These are phyloP conservation scores for Paramisgurnus dabryanus DNA, from an alignment of 2,113 vertebrate genomes.

Conservation along the genomic window DNA sequence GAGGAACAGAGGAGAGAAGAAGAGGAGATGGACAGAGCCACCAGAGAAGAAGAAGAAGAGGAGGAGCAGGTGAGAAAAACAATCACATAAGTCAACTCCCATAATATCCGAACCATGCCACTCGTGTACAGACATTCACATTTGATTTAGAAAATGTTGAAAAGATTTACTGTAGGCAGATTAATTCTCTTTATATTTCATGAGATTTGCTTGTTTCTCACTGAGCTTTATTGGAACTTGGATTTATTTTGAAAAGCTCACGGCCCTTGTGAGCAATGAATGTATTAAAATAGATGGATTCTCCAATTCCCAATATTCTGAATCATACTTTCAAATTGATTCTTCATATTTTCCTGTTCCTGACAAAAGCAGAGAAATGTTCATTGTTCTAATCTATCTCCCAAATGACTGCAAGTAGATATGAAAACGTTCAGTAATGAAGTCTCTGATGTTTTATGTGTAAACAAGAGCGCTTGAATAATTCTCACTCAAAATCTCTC, in stretches of 20 bases:
- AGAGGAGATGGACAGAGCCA: conserved; percentile 81
- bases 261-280: background rate
- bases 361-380: background rate
- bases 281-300: background rate
- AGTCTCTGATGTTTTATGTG: background rate
- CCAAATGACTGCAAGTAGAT: background rate
- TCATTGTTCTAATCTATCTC: background rate
- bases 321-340: background rate
- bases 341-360: background rate
- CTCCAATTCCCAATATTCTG: background rate
- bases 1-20: conserved; percentile 90
- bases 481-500: conserved; percentile 35
- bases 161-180: no score
- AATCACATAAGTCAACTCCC: background rate
- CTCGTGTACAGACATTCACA: no score
- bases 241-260: background rate
- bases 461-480: background rate
- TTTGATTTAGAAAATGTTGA: no score
- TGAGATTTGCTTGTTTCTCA: background rate
- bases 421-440: background rate
- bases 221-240: background rate
- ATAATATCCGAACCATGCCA: no score
- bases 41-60: conserved; percentile 73
- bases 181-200: background rate
- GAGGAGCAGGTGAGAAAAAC: conserved; percentile 60